phyloP scores from a whole-genome alignment of 2,888 invertebrate genomes.

The Spodoptera exigua region DNA sequence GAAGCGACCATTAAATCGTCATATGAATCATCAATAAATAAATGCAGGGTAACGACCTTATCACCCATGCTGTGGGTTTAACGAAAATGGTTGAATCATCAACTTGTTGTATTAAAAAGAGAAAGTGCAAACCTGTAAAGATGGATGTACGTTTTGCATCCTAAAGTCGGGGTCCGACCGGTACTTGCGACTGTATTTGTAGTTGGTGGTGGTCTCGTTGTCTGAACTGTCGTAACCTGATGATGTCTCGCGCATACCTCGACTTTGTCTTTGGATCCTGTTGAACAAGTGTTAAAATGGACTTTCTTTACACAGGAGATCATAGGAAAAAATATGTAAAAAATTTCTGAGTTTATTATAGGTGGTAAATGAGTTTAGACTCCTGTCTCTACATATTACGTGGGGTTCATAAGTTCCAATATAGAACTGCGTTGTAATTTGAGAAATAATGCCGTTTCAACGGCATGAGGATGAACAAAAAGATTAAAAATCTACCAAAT shows the following conservation, averaged over 20 bases:
- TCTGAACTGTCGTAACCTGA: conserved; percentile 98
- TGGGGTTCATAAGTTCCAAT: too few relatives aligned
- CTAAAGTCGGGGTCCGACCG: conserved; percentile 96
- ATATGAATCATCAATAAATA: too few relatives aligned
- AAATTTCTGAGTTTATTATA: too few relatives aligned
- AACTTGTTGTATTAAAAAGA: conserved; percentile 43
- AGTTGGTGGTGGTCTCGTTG: conserved; percentile 92
- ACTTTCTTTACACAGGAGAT: too few relatives aligned
- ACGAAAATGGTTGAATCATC: conserved; percentile 3
- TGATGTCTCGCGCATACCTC: conserved; percentile 94
- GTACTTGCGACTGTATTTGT: conserved; percentile 92
- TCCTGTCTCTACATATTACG: too few relatives aligned
- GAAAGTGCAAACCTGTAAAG: conserved; percentile 83
- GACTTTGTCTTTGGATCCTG: conserved; percentile 88
- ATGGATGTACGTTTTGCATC: conserved; percentile 90
- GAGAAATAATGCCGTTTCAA: too few relatives aligned
- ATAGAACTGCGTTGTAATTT: too few relatives aligned
- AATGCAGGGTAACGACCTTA: too few relatives aligned
- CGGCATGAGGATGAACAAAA: neutral
- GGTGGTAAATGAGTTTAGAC: too few relatives aligned
- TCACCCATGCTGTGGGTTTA: too few relatives aligned
- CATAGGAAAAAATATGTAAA: too few relatives aligned
- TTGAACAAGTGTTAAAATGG: conserved; percentile 34
- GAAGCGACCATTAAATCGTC: too few relatives aligned
- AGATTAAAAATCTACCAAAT: neutral